Evolutionary conservation across 2,113 vertebrate species (phyloP), one percentile per base, ranked within the genome.

Genomic region (Elanoides forficatus): DNA sequence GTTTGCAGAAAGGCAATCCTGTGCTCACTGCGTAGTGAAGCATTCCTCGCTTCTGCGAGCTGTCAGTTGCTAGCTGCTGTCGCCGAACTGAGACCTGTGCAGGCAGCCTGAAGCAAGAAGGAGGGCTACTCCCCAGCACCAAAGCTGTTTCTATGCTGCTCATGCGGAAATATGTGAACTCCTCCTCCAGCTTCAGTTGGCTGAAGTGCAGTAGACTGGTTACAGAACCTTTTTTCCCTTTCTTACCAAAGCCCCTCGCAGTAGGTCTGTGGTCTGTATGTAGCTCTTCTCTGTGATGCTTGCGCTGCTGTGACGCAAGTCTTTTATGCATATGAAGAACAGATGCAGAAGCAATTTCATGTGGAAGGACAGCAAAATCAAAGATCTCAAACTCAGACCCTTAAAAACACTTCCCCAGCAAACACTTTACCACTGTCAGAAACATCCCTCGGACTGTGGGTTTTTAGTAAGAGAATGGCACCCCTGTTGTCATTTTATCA

Each of bases 161-260:
- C 1, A 0, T 1, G 4, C 12, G 21, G 13, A 47, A 40, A 25
- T 55, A 29, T 9, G 32, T 1, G 2, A 66, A 34, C 45, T 72
- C n/a, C 21, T 11, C n/a, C 42, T 60, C 48, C 20, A 70, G 42
- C 42, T 70, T 81, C 2, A 2, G 15, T 10, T 43, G 27, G 42
- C 16, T 3, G 1, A 70, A 82, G 27, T 23, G 26, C 38, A 40
- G 50, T 9, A 34, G 26, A 15, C 10, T 73, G 40, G 53, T 17
- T 40, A 40, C 19, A 45, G 38, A 71, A 45, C 19, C 26, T 32
- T 22, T 23, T 11, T 71, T 34, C 42, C 14, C 15, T 67, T 50
- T 81, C 50, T 63, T 63, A 29, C 43, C 23, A 34, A 50, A 81
- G 75, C 25, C 50, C 32, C 29, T n/a, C 43, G 38, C 23, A 45